Evolutionary conservation across 2,797 vertebrate species (phyloP).

Genomic region (Helostoma temminkii): DNA sequence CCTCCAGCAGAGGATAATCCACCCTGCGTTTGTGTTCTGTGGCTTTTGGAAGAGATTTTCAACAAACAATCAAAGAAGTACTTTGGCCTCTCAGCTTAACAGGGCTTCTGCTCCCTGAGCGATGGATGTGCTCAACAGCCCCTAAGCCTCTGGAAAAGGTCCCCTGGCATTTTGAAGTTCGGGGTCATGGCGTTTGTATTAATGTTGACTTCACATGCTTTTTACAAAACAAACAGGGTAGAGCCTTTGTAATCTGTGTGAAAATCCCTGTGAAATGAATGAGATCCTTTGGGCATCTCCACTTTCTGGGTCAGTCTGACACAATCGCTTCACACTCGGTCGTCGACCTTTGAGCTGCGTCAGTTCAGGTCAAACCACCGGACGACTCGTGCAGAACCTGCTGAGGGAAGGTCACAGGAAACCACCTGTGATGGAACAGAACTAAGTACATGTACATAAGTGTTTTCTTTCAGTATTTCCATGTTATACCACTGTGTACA

Average conservation of each 20-base stretch:
- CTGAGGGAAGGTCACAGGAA: background rate
- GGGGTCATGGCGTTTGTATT: conserved; percentile 16
- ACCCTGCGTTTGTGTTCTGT: conserved; percentile 49
- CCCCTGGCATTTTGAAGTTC: conserved; percentile 51
- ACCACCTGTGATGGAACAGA: background rate
- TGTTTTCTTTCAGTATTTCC: too few relatives aligned
- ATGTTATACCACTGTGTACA: too few relatives aligned
- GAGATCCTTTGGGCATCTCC: conserved; percentile 29
- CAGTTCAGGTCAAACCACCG: background rate
- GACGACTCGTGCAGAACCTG: background rate
- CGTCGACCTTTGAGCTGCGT: background rate
- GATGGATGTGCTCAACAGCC: conserved; percentile 41
- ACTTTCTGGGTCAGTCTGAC: conserved; percentile 52
- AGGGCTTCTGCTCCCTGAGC: conserved; percentile 45
- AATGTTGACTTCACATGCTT: conserved; percentile 58
- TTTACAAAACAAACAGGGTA: conserved; percentile 61
- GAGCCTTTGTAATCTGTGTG: conserved; percentile 58
- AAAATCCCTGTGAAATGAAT: conserved; percentile 54
- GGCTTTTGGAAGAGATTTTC: conserved; percentile 61
- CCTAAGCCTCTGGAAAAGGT: conserved; percentile 63
- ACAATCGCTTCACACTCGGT: conserved; percentile 16
- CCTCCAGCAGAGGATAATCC: conserved; percentile 59
- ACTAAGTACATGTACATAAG: background rate
- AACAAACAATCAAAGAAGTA: conserved; percentile 70
- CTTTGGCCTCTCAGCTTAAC: conserved; percentile 63